phyloP scores from a whole-genome alignment of 2,113 vertebrate species.

The Periophthalmodon schlosseri region DNA sequence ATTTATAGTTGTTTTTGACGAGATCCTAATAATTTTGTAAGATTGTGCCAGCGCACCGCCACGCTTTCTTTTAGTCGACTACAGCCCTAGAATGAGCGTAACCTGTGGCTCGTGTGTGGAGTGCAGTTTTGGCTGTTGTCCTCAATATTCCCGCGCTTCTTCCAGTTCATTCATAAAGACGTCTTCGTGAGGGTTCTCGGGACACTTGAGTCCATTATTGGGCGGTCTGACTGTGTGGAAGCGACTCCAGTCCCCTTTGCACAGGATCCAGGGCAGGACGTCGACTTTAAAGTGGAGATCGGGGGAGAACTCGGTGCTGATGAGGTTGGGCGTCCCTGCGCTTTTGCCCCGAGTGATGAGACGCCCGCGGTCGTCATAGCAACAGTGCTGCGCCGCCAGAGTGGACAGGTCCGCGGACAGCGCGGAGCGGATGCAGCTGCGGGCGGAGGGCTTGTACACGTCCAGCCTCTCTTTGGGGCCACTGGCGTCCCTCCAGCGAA shows the following conservation, averaged over 20 bases:
- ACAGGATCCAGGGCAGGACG: constrained; percentile 91
- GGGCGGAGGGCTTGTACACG: constrained; percentile 88
- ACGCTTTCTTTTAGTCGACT: too few relatives aligned
- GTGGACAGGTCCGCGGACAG: constrained; percentile 83
- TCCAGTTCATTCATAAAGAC: constrained; percentile 90
- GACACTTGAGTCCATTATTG: constrained; percentile 84
- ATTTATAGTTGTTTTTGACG: too few relatives aligned
- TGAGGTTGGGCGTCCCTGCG: constrained; percentile 85
- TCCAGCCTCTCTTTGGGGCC: constrained; percentile 86
- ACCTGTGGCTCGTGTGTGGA: constrained; percentile 37
- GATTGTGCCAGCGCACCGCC: too few relatives aligned
- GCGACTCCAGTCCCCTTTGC: constrained; percentile 94
- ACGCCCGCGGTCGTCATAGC: constrained; percentile 82
- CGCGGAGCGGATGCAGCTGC: constrained; percentile 87
- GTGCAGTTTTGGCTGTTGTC: constrained; percentile 55
- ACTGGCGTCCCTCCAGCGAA: constrained; percentile 88
- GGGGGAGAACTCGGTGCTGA: constrained; percentile 89
- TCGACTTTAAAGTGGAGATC: constrained; percentile 95
- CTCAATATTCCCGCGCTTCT: constrained; percentile 90
- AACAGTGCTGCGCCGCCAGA: constrained; percentile 89
- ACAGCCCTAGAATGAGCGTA: constrained; percentile 1
- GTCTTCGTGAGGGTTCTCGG: constrained; percentile 84
- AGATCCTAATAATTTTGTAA: too few relatives aligned
- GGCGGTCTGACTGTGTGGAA: constrained; percentile 86
- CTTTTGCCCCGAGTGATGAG: constrained; percentile 91